A percentile compares a stretch with the other conserved stretches of the same genome.
Conservation (phyloP, 2,797 vertebrate genomes). For the Decapterus maruadsi region DNA sequence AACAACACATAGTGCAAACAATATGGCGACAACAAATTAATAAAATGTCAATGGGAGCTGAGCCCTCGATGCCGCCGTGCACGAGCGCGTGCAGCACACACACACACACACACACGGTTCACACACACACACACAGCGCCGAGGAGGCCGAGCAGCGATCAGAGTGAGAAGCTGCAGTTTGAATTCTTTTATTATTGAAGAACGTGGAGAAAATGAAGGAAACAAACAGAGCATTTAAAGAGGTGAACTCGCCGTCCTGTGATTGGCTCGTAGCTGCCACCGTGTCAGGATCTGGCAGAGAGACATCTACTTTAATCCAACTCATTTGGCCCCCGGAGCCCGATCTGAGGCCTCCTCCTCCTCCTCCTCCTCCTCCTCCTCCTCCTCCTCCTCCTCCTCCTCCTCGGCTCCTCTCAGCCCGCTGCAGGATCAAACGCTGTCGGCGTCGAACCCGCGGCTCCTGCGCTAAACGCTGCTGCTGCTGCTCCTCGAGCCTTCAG, state of each 20-base stretch:
- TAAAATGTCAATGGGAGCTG: conserved; percentile 43
- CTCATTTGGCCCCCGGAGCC: conserved; percentile 57
- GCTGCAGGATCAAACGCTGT: neutral
- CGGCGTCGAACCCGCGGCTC: conserved; percentile 1
- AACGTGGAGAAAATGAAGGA: neutral
- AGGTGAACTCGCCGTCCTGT: conserved; percentile 56
- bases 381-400: neutral
- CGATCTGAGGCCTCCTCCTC: conserved; percentile 3
- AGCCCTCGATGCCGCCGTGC: conserved; percentile 21
- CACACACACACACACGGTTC: too few relatives aligned
- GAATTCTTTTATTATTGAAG: too few relatives aligned
- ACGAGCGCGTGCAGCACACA: neutral
- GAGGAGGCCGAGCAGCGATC: too few relatives aligned
- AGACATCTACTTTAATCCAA: conserved; percentile 58
- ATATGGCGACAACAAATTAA: conserved; percentile 55
- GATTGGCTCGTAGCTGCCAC: conserved; percentile 66
- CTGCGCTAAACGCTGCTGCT: conserved; percentile 1
- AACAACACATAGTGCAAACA: conserved; percentile 50
- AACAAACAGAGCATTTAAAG: neutral
- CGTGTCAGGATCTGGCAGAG: conserved; percentile 49
- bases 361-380: too few relatives aligned
- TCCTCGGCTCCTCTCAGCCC: neutral
- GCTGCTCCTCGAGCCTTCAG: conserved; percentile 2
- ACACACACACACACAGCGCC: too few relatives aligned
- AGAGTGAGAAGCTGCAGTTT: too few relatives aligned